phyloP scores from a whole-genome alignment of 2,797 vertebrate species.

The Rhinichthys osculus region DNA sequence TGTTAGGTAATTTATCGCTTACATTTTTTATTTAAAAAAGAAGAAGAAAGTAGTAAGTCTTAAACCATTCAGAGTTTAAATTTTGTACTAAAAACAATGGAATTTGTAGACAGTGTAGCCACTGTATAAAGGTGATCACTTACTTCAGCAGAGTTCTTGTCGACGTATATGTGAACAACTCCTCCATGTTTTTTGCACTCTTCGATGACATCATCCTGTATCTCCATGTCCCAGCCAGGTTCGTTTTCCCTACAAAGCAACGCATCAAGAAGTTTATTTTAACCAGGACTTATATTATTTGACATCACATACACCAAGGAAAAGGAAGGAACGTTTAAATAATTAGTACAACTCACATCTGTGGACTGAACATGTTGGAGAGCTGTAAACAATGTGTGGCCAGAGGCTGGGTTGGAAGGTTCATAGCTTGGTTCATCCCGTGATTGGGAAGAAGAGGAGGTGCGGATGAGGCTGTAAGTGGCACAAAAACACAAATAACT shows the following conservation, averaged over 20 bases:
- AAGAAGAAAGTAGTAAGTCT: no score
- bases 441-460: slow-evolving; percentile 66
- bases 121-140: slow-evolving; percentile 33
- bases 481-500: slow-evolving; percentile 4
- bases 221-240: slow-evolving; percentile 90
- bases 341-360: slow-evolving; percentile 83
- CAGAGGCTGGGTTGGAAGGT: slow-evolving; percentile 90
- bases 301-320: not conserved
- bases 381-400: slow-evolving; percentile 98
- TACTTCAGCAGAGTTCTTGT: slow-evolving; percentile 98
- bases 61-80: not conserved
- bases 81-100: not conserved
- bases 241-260: slow-evolving; percentile 77
- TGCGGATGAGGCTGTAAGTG: slow-evolving; percentile 72
- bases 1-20: not conserved
- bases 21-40: no score
- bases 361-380: slow-evolving; percentile 98
- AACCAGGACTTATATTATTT: not conserved
- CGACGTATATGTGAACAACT: slow-evolving; percentile 97
- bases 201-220: slow-evolving; percentile 97
- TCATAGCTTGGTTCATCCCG: slow-evolving; percentile 77
- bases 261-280: not conserved
- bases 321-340: not conserved
- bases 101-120: not conserved
- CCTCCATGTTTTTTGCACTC: slow-evolving; percentile 99